Evolutionary conservation across 2,113 vertebrate genomes (phyloP).

Genomic region (Tragelaphus buxtoni): DNA sequence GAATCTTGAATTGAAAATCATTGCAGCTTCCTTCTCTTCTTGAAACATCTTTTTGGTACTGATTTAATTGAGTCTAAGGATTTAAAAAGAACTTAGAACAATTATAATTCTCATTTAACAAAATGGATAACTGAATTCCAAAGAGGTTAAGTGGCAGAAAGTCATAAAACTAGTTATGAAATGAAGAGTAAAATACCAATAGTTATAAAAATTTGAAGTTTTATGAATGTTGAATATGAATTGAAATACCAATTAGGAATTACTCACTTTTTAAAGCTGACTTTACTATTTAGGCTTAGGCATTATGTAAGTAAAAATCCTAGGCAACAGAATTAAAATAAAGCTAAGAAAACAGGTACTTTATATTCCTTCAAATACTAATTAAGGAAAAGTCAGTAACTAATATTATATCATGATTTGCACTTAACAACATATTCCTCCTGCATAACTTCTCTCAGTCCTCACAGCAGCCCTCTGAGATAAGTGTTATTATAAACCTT

Average conservation of each 20-base stretch:
- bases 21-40: slow-evolving; percentile 80
- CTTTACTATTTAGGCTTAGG: slow-evolving; percentile 1
- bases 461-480: background rate
- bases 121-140: background rate
- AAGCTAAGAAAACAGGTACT: background rate
- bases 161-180: background rate
- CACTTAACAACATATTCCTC: slow-evolving; percentile 5
- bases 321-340: slow-evolving; percentile 25
- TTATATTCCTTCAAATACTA: slow-evolving; percentile 9
- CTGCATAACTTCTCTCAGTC: background rate
- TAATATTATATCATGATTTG: slow-evolving; percentile 8
- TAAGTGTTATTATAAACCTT: slow-evolving; percentile 10
- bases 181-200: background rate
- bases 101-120: background rate
- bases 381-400: background rate
- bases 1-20: slow-evolving; percentile 88
- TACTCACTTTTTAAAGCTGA: background rate
- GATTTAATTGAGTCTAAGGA: slow-evolving; percentile 86
- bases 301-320: background rate
- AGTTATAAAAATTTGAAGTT: background rate
- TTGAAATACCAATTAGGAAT: background rate
- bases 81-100: slow-evolving; percentile 34
- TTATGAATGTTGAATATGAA: slow-evolving; percentile 1
- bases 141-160: background rate
- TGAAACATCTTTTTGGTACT: slow-evolving; percentile 85